Conservation (phyloP, 2,888 invertebrate species). For the Lacanobia wlatinum region DNA sequence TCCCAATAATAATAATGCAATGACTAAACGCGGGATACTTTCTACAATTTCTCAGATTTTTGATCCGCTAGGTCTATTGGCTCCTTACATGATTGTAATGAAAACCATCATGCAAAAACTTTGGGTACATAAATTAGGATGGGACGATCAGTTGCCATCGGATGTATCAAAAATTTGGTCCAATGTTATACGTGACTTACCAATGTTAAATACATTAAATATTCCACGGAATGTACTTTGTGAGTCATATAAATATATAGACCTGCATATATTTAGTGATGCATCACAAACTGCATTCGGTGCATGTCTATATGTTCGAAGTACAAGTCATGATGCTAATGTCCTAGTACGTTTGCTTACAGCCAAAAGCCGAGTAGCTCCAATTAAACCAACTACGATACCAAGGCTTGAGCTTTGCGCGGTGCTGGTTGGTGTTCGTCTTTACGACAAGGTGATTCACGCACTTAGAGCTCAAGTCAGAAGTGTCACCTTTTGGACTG, state of each 20-base stretch:
- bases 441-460: conserved; percentile 6
- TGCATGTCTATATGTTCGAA: too few species aligned
- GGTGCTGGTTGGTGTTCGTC: conserved; percentile 7
- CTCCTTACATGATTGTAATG: not conserved
- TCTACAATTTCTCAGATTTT: conserved; percentile 22
- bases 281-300: too few species aligned
- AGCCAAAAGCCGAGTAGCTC: conserved; percentile 4
- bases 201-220: not conserved
- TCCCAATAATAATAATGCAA: not conserved
- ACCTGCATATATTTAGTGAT: too few species aligned
- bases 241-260: too few species aligned
- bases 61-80: conserved; percentile 23
- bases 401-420: conserved; percentile 13
- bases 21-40: not conserved
- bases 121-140: not conserved
- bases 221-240: not conserved
- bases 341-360: not conserved
- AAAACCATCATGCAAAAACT: conserved; percentile 2
- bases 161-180: not conserved
- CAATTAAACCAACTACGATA: conserved; percentile 11
- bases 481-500: conserved; percentile 16
- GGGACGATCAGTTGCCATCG: conserved; percentile 13
- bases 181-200: not conserved
- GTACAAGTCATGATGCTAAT: not conserved
- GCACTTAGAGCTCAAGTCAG: conserved; percentile 1